phyloP scores from a whole-genome alignment of 2,797 vertebrate genomes.

The Phylloscopus collybita region DNA sequence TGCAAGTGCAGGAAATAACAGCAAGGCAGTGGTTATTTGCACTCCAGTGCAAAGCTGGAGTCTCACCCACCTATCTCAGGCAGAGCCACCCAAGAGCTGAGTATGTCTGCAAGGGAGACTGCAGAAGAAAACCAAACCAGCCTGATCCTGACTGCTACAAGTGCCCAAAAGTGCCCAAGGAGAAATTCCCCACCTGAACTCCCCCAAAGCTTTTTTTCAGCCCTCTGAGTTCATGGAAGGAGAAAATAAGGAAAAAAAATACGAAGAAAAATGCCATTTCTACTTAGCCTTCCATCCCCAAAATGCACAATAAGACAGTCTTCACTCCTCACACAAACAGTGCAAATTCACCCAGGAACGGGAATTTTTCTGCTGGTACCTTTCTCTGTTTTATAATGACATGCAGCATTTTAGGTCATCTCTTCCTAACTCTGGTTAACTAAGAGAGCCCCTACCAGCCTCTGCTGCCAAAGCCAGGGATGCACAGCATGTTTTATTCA shows the following conservation, averaged over 20 bases:
- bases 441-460: not conserved
- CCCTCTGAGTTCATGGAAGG: not conserved
- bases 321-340: not conserved
- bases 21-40: not conserved
- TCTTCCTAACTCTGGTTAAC: not conserved
- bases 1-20: not conserved
- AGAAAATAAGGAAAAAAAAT: not conserved
- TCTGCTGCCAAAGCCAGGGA: not conserved
- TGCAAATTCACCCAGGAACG: not conserved
- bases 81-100: not conserved
- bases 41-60: not conserved
- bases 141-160: not conserved
- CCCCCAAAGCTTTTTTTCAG: not conserved
- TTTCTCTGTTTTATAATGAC: not conserved
- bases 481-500: slow-evolving; percentile 54
- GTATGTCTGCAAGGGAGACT: not conserved
- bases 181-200: not conserved
- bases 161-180: not conserved
- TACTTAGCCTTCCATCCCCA: not conserved
- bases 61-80: not conserved
- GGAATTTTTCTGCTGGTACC: not conserved
- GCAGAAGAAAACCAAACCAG: not conserved
- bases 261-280: not conserved
- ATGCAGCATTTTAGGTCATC: not conserved
- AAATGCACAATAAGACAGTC: not conserved